Conservation (phyloP, 2,113 vertebrate species). For the Rhinichthys klamathensis region DNA sequence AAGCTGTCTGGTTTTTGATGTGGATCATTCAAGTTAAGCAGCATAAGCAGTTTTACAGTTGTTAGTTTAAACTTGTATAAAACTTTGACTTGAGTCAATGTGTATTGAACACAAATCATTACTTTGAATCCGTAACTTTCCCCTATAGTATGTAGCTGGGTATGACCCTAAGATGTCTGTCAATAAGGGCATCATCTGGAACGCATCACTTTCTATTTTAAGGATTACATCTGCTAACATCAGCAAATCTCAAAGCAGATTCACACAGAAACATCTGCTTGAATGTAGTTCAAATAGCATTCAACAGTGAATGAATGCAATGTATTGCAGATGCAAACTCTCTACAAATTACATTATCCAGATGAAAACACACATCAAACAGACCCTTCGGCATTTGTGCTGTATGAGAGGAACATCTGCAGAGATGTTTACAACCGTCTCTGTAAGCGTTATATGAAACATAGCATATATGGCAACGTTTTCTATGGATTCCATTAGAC, state of each 20-base stretch:
- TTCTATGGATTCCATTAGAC: conserved; percentile 16
- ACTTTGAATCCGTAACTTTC: not conserved
- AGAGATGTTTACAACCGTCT: conserved; percentile 19
- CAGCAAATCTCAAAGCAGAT: conserved; percentile 9
- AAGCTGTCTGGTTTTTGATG: not conserved
- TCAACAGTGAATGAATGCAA: not conserved
- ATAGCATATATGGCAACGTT: not conserved
- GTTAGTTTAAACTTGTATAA: too few species aligned
- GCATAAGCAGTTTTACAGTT: not conserved
- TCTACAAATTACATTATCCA: not conserved
- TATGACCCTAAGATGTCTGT: not conserved
- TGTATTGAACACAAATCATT: too few species aligned
- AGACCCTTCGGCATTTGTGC: not conserved
- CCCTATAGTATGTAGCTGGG: not conserved
- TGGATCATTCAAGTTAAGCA: not conserved
- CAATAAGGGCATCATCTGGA: not conserved
- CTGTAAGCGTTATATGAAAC: not conserved
- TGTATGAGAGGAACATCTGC: conserved; percentile 3
- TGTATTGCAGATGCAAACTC: not conserved
- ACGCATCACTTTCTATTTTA: not conserved
- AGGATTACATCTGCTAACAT: not conserved
- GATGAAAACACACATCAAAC: not conserved
- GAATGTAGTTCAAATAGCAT: not conserved
- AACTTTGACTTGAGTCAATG: too few species aligned
- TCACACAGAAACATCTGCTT: conserved; percentile 6